Evolutionary conservation across 1,140 invertebrate species (phyloP).

Genomic region (Vanessa atalanta): DNA sequence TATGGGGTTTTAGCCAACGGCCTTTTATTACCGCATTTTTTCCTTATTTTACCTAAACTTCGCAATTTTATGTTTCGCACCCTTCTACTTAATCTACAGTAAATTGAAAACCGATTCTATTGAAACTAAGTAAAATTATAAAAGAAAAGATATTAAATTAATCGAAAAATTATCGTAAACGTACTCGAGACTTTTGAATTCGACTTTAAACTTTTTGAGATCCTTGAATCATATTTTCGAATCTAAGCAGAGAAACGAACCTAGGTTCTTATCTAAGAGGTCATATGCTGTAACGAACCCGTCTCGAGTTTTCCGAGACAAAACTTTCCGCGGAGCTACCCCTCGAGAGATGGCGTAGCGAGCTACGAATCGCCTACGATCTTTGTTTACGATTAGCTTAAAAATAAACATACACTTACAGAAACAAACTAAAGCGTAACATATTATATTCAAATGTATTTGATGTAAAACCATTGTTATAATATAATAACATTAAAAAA

Average conservation of each 20-base stretch:
- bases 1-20: constrained; percentile 73
- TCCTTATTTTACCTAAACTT: constrained; percentile 59
- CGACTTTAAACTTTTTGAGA: not conserved
- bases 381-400: constrained; percentile 9
- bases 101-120: not conserved
- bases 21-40: constrained; percentile 55
- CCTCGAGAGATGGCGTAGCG: constrained; percentile 69
- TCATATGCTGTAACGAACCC: not conserved
- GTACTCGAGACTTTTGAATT: not conserved
- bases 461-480: too few relatives aligned
- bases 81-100: not conserved
- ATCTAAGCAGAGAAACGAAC: not conserved
- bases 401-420: not conserved
- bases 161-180: not conserved
- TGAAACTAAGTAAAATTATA: not conserved
- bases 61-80: constrained; percentile 13
- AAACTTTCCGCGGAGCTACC: constrained; percentile 57
- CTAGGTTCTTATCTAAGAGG: constrained; percentile 10
- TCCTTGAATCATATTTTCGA: not conserved
- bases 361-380: constrained; percentile 36
- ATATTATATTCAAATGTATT: too few relatives aligned
- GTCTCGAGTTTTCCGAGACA: not conserved
- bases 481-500: too few relatives aligned
- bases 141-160: not conserved
- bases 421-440: too few relatives aligned